Conservation (phyloP, 2,113 vertebrate species). For the Catharus fuscescens region DNA sequence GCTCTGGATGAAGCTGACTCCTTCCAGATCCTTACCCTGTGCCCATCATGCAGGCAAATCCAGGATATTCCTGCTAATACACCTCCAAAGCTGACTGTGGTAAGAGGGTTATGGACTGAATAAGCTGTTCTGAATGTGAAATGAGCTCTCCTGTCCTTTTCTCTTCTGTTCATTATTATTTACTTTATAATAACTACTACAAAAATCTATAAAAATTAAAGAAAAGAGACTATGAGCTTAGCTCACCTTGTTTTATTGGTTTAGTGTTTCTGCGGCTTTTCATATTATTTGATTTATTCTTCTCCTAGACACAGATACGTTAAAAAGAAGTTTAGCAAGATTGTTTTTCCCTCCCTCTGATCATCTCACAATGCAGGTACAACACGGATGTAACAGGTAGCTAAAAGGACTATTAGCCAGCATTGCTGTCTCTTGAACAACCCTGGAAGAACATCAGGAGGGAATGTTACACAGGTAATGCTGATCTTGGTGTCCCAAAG, state of each 20-base stretch:
- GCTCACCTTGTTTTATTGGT: slow-evolving; percentile 84
- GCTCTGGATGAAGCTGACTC: not conserved
- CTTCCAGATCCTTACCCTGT: not conserved
- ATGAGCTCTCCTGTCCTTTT: slow-evolving; percentile 20
- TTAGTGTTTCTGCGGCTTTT: slow-evolving; percentile 87
- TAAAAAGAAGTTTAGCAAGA: slow-evolving; percentile 63
- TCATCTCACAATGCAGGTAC: slow-evolving; percentile 50
- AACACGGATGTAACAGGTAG: slow-evolving; percentile 14
- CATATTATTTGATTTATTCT: slow-evolving; percentile 85
- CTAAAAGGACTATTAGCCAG: slow-evolving; percentile 17
- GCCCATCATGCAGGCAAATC: not conserved
- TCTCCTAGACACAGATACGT: slow-evolving; percentile 73
- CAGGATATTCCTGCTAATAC: not conserved
- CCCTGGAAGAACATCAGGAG: not conserved
- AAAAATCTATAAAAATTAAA: slow-evolving; percentile 50
- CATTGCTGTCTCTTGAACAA: not conserved
- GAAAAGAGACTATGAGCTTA: slow-evolving; percentile 53
- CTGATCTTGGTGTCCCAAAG: not conserved
- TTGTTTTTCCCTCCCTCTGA: slow-evolving; percentile 46
- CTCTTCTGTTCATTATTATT: slow-evolving; percentile 34
- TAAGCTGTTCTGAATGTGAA: slow-evolving; percentile 28
- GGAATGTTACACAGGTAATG: not conserved
- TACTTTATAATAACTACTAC: slow-evolving; percentile 39
- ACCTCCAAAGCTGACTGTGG: not conserved
- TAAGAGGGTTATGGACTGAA: slow-evolving; percentile 18